Conservation (phyloP, 2,888 invertebrate genomes). For the Acleris laterana region DNA sequence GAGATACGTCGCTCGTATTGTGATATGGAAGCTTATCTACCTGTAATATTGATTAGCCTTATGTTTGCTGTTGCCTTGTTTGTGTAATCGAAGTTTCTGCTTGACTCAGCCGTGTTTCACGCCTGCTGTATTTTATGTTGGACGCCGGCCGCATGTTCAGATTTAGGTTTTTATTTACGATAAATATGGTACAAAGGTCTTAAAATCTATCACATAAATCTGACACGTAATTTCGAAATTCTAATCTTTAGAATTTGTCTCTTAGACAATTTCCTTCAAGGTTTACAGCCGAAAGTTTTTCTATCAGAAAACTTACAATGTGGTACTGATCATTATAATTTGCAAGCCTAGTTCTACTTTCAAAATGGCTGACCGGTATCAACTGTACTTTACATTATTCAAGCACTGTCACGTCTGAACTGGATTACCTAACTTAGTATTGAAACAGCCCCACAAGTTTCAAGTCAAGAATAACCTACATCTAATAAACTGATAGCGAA, state of each 20-base stretch:
- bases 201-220: no score
- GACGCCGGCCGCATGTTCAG: neutral
- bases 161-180: no score
- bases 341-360: neutral
- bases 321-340: no score
- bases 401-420: conserved; percentile 2
- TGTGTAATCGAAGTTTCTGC: conserved; percentile 32
- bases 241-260: no score
- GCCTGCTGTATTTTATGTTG: conserved; percentile 1
- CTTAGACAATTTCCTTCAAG: no score
- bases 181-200: no score
- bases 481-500: conserved; percentile 19
- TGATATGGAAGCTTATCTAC: conserved; percentile 50
- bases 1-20: conserved; percentile 49
- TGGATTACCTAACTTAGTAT: conserved; percentile 9
- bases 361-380: neutral
- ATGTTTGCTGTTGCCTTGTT: conserved; percentile 42
- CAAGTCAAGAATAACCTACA: conserved; percentile 25
- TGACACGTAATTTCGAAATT: no score
- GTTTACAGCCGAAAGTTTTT: no score
- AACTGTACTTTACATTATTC: conserved; percentile 1
- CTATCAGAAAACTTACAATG: no score
- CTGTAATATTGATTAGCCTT: conserved; percentile 35
- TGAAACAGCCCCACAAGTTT: conserved; percentile 3
- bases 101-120: conserved; percentile 15